A percentile compares a stretch with the other conserved stretches of the same genome.
These are phyloP conservation scores for Zoroaster sp. DNA, from an alignment of 53 echinoderm and acorn worm species.

Conservation along the genomic window DNA sequence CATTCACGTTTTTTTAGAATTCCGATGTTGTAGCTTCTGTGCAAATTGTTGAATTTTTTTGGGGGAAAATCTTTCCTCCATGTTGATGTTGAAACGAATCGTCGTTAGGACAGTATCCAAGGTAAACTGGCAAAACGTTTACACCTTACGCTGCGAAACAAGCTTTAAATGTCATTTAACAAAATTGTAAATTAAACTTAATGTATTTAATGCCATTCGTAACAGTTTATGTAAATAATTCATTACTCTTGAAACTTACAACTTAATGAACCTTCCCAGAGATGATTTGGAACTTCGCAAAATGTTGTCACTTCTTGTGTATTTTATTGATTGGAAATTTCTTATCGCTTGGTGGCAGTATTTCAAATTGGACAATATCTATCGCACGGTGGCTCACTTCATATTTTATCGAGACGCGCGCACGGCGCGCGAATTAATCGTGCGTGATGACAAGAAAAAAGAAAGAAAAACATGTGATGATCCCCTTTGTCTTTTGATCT, in stretches of 20 bases:
- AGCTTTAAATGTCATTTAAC: background rate
- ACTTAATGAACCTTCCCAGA: background rate
- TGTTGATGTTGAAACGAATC: too few species aligned
- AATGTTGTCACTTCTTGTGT: background rate
- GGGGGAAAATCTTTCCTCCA: too few species aligned
- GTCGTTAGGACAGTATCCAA: slow-evolving; percentile 52
- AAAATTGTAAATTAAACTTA: background rate
- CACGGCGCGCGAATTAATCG: too few species aligned
- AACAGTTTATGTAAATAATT: background rate
- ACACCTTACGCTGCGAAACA: background rate
- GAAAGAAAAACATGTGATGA: too few species aligned
- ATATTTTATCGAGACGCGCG: too few species aligned
- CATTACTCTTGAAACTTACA: background rate
- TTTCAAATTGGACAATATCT: background rate
- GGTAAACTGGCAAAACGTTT: slow-evolving; percentile 3
- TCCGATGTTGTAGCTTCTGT: too few species aligned
- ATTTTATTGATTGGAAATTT: background rate
- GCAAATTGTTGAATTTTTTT: too few species aligned
- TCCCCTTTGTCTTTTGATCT: too few species aligned
- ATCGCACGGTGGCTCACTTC: slow-evolving; percentile 11
- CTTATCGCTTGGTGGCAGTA: slow-evolving; percentile 17
- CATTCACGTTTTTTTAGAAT: too few species aligned
- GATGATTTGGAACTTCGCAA: background rate
- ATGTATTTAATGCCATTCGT: background rate
- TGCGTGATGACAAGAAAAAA: too few species aligned